Conservation (phyloP, 92 coral and sea anemone genomes). For the Siderastrea siderea region DNA sequence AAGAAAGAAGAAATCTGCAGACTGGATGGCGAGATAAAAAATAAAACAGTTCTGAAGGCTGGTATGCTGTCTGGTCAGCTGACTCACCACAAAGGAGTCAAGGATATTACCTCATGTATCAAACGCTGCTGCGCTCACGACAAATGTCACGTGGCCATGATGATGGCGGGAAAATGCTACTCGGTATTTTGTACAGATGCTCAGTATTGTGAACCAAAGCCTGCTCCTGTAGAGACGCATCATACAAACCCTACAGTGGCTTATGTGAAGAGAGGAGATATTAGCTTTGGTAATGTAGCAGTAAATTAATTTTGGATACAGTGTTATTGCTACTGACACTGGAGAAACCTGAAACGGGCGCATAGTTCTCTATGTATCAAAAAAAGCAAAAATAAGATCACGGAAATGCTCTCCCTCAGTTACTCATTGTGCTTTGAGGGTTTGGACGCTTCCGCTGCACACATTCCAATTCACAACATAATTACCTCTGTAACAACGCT, state of each 20-base stretch:
- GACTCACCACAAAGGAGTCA: conserved; percentile 82
- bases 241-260: conserved; percentile 90
- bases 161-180: conserved; percentile 93
- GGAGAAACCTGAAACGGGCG: too few relatives aligned
- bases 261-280: conserved; percentile 88
- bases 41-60: conserved; percentile 90
- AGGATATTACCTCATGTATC: conserved; percentile 86
- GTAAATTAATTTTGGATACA: too few relatives aligned
- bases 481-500: too few relatives aligned
- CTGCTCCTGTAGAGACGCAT: conserved; percentile 88
- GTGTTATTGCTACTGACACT: too few relatives aligned
- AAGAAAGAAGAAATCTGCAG: conserved; percentile 80
- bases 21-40: conserved; percentile 86
- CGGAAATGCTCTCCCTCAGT: too few relatives aligned
- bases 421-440: too few relatives aligned
- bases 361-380: too few relatives aligned
- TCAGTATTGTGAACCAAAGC: conserved; percentile 86
- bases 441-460: too few relatives aligned
- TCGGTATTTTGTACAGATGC: conserved; percentile 88
- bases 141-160: conserved; percentile 95
- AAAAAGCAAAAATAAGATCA: too few relatives aligned
- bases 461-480: too few relatives aligned
- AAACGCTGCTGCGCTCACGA: conserved; percentile 86
- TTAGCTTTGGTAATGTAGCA: conserved; percentile 80
- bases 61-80: conserved; percentile 98